These are phyloP conservation scores for Nephotettix cincticeps DNA, from an alignment of 1,140 invertebrate species.

Conservation along the genomic window DNA sequence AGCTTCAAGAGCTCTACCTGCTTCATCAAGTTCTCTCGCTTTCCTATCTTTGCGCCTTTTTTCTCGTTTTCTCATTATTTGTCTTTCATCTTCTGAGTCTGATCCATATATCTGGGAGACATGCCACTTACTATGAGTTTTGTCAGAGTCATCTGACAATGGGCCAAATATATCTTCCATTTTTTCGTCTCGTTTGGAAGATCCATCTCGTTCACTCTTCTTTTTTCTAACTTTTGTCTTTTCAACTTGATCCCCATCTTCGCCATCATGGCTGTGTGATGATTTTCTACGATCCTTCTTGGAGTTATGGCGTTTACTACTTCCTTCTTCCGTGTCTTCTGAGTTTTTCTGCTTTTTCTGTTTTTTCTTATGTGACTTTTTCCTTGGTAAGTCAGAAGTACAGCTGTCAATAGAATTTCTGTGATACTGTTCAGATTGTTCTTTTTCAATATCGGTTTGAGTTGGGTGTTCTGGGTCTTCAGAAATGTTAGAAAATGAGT, in stretches of 20 bases:
- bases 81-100: constrained; percentile 45
- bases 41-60: constrained; percentile 67
- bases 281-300: constrained; percentile 43
- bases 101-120: constrained; percentile 46
- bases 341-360: constrained; percentile 72
- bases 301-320: constrained; percentile 44
- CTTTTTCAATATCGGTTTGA: constrained; percentile 5
- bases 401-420: constrained; percentile 35
- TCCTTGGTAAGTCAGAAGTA: constrained; percentile 47
- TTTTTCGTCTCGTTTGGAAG: constrained; percentile 63
- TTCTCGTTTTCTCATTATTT: constrained; percentile 56
- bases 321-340: constrained; percentile 35
- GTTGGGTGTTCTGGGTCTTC: constrained; percentile 31
- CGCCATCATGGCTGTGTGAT: constrained; percentile 41
- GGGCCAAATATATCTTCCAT: constrained; percentile 88
- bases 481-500: constrained; percentile 28
- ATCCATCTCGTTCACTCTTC: constrained; percentile 35
- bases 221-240: constrained; percentile 64
- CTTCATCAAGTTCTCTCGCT: constrained; percentile 66
- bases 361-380: constrained; percentile 78
- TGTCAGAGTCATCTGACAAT: constrained; percentile 68
- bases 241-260: constrained; percentile 60
- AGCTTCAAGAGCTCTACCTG: constrained; percentile 75
- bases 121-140: constrained; percentile 43
- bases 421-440: constrained; percentile 15